Evolutionary conservation across 92 coral and sea anemone species (phyloP), one percentile per base, ranked within the genome.

Genomic region (Parazoanthus atlanticus): DNA sequence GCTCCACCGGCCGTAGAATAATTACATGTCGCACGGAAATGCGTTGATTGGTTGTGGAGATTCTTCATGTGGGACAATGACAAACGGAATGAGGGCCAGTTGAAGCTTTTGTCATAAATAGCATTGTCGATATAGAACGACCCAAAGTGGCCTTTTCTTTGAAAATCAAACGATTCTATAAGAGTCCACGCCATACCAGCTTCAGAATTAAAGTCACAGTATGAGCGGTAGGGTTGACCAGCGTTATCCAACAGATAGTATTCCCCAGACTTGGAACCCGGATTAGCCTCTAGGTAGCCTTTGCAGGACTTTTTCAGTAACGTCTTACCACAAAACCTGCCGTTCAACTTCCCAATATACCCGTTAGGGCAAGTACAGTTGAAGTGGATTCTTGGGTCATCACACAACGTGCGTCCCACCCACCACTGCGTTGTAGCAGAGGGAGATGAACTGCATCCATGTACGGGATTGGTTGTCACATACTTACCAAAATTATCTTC

Each of bases 151-250:
- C 41, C 86, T 4, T 52, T 71, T 46, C 12, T 67, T 9, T 15
- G 34, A 11, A 88, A 64, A n/a, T 81, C 76, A 82, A 70, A 73
- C 49, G 78, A 77, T 33, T 88, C 86, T 8, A 88, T 67, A 2
- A 88, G 87, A 36, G 87, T 88, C 87, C 87, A 88, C 32, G 90
- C 86, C 29, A 54, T 79, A 6, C 86, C 87, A 36, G 87, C 84
- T 26, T 88, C 90, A 1, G 86, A 81, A 3, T 26, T 8, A n/a
- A 88, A 81, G 76, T 88, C 90, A 81, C 90, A 88, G 43, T 71
- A 81, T 28, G 84, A 70, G 16, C 40, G 41, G 16, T 47, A 41
- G 2, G 67, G 47, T 32, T n/a, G 17, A 36, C 56, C 73, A 31
- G 87, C 13, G 19, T 5, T 46, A 16, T 88, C 74, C 0, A 38